Base-by-base conservation (phyloP, 2,113 vertebrate species). In the Riparia riparia region DNA sequence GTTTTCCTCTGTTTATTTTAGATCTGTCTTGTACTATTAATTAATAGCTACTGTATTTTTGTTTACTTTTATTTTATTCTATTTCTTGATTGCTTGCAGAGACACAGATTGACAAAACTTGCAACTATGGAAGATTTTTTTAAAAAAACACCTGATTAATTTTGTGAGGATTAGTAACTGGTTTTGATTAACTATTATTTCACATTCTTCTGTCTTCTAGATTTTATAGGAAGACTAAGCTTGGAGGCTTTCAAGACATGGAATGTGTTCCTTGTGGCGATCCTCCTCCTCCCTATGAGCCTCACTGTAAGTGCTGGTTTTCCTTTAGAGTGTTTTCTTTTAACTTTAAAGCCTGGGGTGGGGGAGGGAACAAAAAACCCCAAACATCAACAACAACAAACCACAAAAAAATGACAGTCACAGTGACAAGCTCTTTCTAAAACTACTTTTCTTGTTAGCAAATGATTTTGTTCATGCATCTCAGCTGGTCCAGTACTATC, bases 191-290 rank as follows among this genome's bases (percentile, higher is more conserved):
- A 83, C 16, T 65, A 5, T 51, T 50, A 85, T 66, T 85, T 72
- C 57, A 51, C 13, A 21, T 81, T 90, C 24, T 32, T 87, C 88
- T 91, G 7, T 95, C 89, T 97, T 94, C 71, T 97, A 99, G 99
- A 64, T 99, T 98, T 98, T 99, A 99, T 88, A 98, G 99, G 96
- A 99, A 99, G 97, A 99, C 99, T 6, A 99, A 99, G 91, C 98
- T 99, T 82, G 99, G 99, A 83, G 99, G 99, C 71, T 99, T 99
- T 97, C 99, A 99, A 92, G 99, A 99, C 94, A 99, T 99, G 99
- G 99, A 99, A 95, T 99, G 99, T 82, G 98, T 99, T 93, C 99
- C 98, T 45, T 99, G 99, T 93, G 99, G 99, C 76, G 99, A 99
- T 91, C 99, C 99, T 25, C 99, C 99, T 17, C 99, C 99, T 92